Evolutionary conservation across 23 tunicate species (phyloP).

Genomic region (Ascidia mentula): DNA sequence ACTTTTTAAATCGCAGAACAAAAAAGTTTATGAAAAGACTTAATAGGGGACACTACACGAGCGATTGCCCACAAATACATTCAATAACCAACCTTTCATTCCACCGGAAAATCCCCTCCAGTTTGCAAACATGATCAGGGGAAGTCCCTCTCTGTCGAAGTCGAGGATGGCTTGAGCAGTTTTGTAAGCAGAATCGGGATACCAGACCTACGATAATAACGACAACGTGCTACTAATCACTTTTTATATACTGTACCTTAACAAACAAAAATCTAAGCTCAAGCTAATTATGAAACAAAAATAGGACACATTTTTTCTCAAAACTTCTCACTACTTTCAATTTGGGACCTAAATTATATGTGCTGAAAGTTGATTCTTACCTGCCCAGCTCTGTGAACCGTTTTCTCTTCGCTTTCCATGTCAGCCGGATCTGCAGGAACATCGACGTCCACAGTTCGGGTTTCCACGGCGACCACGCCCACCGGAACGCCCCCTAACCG

Average conservation of each 20-base stretch:
- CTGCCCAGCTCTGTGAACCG: constrained; percentile 93
- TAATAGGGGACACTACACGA: too few relatives aligned
- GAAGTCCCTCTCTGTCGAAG: constrained; percentile 94
- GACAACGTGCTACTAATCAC: background rate
- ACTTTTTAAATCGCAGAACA: too few relatives aligned
- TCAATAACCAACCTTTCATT: constrained; percentile 91
- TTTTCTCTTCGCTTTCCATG: constrained; percentile 86
- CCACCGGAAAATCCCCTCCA: constrained; percentile 99
- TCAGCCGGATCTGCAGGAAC: constrained; percentile 99
- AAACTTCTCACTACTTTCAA: too few relatives aligned
- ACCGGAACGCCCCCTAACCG: constrained; percentile 97
- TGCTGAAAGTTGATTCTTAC: constrained; percentile 43
- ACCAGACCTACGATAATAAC: constrained; percentile 76
- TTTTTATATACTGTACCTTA: too few relatives aligned
- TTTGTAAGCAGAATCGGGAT: constrained; percentile 99
- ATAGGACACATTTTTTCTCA: too few relatives aligned
- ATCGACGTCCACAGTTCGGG: constrained; percentile 84
- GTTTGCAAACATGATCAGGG: constrained; percentile 98
- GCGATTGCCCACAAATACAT: too few relatives aligned
- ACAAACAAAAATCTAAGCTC: too few relatives aligned
- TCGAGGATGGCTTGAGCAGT: constrained; percentile 98
- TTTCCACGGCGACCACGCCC: constrained; percentile 97
- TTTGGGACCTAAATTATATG: too few relatives aligned
- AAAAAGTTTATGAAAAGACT: too few relatives aligned
- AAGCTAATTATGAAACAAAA: too few relatives aligned